Evolutionary conservation across 2,888 invertebrate species (phyloP).

Genomic region (Tortrix viridana): DNA sequence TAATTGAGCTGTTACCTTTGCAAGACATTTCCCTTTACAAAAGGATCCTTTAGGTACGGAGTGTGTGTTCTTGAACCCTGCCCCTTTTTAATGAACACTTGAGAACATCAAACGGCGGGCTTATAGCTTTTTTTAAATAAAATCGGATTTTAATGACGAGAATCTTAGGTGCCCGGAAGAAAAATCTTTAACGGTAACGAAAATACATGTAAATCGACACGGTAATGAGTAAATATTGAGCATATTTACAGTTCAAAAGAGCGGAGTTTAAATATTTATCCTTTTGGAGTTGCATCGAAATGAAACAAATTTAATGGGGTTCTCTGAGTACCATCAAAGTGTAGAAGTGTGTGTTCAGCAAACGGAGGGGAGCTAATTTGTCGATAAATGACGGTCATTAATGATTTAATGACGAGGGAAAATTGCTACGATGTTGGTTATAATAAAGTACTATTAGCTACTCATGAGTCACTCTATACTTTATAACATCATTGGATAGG

Average conservation of each 20-base stretch:
- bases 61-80: not conserved
- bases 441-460: too few species aligned
- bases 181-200: not conserved
- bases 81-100: slow-evolving; percentile 38
- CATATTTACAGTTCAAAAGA: too few species aligned
- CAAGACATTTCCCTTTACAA: slow-evolving; percentile 16
- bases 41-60: slow-evolving; percentile 2
- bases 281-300: too few species aligned
- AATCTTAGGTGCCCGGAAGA: slow-evolving; percentile 1
- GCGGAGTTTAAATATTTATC: too few species aligned
- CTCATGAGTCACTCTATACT: too few species aligned
- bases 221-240: too few species aligned
- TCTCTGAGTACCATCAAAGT: too few species aligned
- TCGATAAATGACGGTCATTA: slow-evolving; percentile 5
- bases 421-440: not conserved
- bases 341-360: slow-evolving; percentile 5
- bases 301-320: too few species aligned
- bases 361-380: slow-evolving; percentile 10
- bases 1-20: slow-evolving; percentile 31
- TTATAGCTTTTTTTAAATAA: slow-evolving; percentile 19
- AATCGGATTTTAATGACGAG: slow-evolving; percentile 26
- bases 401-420: not conserved
- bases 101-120: slow-evolving; percentile 25
- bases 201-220: too few species aligned
- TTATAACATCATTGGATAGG: too few species aligned